Base-by-base conservation (phyloP, 2,888 invertebrate genomes). In the Dolichomitus sp. region DNA sequence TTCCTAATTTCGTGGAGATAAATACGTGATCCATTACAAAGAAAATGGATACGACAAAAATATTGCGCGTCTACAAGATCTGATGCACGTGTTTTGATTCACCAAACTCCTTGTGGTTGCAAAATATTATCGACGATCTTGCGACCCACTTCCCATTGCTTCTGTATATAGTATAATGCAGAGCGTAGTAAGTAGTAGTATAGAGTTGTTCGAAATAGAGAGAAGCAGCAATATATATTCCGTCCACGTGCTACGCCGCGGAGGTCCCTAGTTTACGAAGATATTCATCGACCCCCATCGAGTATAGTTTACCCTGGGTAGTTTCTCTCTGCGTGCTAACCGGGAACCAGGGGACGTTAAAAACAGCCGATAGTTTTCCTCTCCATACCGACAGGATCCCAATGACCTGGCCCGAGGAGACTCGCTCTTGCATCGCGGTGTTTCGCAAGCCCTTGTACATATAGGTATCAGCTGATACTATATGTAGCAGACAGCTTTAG, bases 401-500 rank as follows among this genome's bases (percentile, higher is more conserved):
- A n/a, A 27, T 12, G 27, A 12, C 54, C 54, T 12, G 23, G 27
- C 37, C 69, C 69, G 37, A 63, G 74, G 40, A 78, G 70, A 61
- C 23, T 48, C 37, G 23, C 19, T 17, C 54, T 54, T 54, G 54
- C 54, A 14, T 27, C 54, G 54, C 45, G 14, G 54, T 75, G 65
- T 66, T 68, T 19, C 17, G 37, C 48, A 45, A 33, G 74, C 33
- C 19, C 33, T 50, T 63, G 37, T 68, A 73, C 63, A 45, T 23
- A 57, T 63, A 30, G 12, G 30, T 57, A 27, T 68, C 37, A 79
- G 69, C 40, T 48, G 27, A 42, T 59, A 69, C 61, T 79, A n/a
- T n/a, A n/a, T n/a, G 83, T 80, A 83, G 84, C 83, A 61, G 83
- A 83, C 84, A 85, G 84, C 68, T 86, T 82, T 81, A 80, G 80